Evolutionary conservation across 2,888 invertebrate species (phyloP).

Genomic region (Cheilosia vernalis): DNA sequence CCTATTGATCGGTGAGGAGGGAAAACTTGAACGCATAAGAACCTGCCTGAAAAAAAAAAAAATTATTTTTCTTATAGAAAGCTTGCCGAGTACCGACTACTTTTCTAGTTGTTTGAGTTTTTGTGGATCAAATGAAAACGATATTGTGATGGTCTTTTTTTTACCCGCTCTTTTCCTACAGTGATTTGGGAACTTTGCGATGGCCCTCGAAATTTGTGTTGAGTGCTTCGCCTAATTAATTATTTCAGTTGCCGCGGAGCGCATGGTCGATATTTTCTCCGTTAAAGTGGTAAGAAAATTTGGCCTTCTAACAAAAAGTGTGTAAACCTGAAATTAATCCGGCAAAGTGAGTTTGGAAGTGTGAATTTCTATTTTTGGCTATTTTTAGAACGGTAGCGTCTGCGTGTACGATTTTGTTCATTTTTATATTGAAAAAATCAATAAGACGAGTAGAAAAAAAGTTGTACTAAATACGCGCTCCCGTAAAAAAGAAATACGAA

Average conservation of each 20-base stretch:
- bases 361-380: constrained; percentile 14
- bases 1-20: constrained; percentile 60
- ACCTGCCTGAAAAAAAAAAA: not conserved
- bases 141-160: not conserved
- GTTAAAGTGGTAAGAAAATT: constrained; percentile 1
- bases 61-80: not conserved
- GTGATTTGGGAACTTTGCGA: not conserved
- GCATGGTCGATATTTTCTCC: constrained; percentile 56
- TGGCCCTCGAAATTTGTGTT: not conserved
- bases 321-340: not conserved
- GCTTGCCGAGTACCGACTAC: constrained; percentile 24
- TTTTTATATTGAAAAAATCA: constrained; percentile 56
- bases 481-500: not conserved
- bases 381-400: constrained; percentile 64
- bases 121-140: constrained; percentile 23
- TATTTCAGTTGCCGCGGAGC: constrained; percentile 17
- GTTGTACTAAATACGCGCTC: not conserved
- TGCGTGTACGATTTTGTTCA: constrained; percentile 34
- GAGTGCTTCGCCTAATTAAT: constrained; percentile 23
- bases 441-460: constrained; percentile 33
- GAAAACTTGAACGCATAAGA: constrained; percentile 7
- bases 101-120: constrained; percentile 16
- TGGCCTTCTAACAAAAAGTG: constrained; percentile 4
- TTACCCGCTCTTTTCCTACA: not conserved
- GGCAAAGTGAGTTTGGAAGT: not conserved